Base-by-base conservation (phyloP, 2,113 vertebrate genomes). In the Rafetus swinhoei region DNA sequence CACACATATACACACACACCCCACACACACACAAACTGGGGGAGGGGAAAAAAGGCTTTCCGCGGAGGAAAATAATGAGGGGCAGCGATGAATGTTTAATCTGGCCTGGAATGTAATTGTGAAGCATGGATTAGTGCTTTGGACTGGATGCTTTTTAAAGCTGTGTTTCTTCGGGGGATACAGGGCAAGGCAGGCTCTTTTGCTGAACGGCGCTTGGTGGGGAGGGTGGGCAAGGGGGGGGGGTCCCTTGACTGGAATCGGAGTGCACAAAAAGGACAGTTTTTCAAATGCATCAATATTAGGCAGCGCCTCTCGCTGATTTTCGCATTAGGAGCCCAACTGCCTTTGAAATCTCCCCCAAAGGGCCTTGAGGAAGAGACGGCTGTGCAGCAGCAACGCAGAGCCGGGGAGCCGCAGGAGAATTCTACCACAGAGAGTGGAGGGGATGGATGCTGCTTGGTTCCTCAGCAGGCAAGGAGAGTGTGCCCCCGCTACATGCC, bases 11-110 rank as follows among this genome's bases (percentile, higher is more conserved):
- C 77, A 27, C 21, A 1, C 32, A 1, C 74, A 18, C n/a, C n/a
- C n/a, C 39, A 14, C 22, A 0, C 19, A 76, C 52, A 4, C 84
- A 35, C 81, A 29, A 50, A 45, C 50, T 45, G 35, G 80, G n/a
- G 55, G 62, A 39, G 39, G 19, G 74, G 50, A 54, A 77, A n/a
- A 25, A 25, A 45, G 45, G 45, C 24, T 82, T 92, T 89, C 35
- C 6, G 8, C 16, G 56, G 76, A 76, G 22, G 62, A 88, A 50
- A 69, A 84, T 91, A 86, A 86, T 32, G 84, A 93, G 74, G 0
- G 1, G 0, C 4, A 59, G 84, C 1, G 24, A 88, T 84, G 89
- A 84, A 79, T 83, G 87, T 93, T 87, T 90, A 79, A 22, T 93
- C 57, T 72, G 52, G 7, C 59, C 90, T 3, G 56, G 50, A 60